These are phyloP conservation scores for Tauraco hartlaubi DNA, from an alignment of 2,797 vertebrate species.

Conservation along the genomic window DNA sequence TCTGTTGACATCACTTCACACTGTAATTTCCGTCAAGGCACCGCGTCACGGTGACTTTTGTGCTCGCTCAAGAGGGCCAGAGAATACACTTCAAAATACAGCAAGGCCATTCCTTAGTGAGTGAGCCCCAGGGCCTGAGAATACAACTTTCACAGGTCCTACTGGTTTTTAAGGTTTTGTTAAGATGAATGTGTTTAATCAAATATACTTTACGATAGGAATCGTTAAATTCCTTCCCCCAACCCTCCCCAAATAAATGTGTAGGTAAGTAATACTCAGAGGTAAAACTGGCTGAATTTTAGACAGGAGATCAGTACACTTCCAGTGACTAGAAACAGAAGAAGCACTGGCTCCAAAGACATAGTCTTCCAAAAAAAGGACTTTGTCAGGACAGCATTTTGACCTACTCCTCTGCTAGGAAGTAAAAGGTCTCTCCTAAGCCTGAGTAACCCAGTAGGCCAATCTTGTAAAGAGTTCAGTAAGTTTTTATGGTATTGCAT, in stretches of 20 bases:
- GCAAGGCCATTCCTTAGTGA: not conserved
- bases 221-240: not conserved
- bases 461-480: not conserved
- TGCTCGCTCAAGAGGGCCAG: not conserved
- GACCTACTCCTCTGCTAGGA: not conserved
- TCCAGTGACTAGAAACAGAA: not conserved
- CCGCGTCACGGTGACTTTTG: fast-evolving
- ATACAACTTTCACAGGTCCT: not conserved
- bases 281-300: not conserved
- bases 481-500: not conserved
- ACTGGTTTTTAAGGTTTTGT: not conserved
- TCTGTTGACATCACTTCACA: not conserved
- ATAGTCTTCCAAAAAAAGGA: not conserved
- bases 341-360: not conserved
- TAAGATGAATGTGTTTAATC: not conserved
- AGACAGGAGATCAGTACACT: not conserved
- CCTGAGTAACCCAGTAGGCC: not conserved
- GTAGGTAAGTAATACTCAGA: not conserved
- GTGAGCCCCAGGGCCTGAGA: not conserved
- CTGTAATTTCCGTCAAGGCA: not conserved
- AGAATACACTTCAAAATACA: not conserved
- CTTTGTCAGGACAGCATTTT: not conserved
- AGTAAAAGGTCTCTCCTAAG: not conserved
- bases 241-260: not conserved
- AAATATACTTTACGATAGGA: not conserved